These are phyloP conservation scores for Euura lappo DNA, from an alignment of 1,140 invertebrate genomes.

Conservation along the genomic window DNA sequence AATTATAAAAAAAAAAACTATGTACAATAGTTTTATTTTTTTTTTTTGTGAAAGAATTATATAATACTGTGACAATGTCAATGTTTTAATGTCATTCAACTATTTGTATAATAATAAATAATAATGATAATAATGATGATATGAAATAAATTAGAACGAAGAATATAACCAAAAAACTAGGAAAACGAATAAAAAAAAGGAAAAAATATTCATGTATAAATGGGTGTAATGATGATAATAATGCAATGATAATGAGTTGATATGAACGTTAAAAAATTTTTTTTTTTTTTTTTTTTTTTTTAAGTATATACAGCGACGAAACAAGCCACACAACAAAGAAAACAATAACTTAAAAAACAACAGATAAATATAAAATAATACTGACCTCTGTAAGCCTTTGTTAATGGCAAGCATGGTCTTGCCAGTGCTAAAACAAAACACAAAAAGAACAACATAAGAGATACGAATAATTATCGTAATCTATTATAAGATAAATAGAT, in stretches of 20 bases:
- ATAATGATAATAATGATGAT: too few species aligned
- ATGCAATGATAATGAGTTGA: too few species aligned
- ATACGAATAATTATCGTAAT: slow-evolving; percentile 26
- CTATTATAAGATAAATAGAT: background rate
- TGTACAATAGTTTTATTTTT: too few species aligned
- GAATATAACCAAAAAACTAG: background rate
- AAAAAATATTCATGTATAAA: background rate
- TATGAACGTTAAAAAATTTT: too few species aligned
- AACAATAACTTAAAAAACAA: slow-evolving; percentile 27
- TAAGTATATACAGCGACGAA: slow-evolving; percentile 10
- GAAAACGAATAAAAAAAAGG: background rate
- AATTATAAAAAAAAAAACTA: too few species aligned
- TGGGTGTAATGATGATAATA: too few species aligned
- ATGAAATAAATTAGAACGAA: too few species aligned
- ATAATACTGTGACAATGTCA: too few species aligned
- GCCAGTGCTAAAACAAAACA: slow-evolving; percentile 74
- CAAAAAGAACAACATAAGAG: slow-evolving; percentile 62
- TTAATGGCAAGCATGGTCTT: slow-evolving; percentile 88
- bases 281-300: too few species aligned
- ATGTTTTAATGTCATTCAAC: too few species aligned
- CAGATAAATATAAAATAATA: slow-evolving; percentile 57
- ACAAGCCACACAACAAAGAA: slow-evolving; percentile 24
- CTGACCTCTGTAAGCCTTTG: slow-evolving; percentile 87
- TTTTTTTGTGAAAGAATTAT: too few species aligned
- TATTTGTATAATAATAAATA: too few species aligned